Conservation (phyloP, 2,888 invertebrate genomes). For the Hirtodrosophila cameraria region DNA sequence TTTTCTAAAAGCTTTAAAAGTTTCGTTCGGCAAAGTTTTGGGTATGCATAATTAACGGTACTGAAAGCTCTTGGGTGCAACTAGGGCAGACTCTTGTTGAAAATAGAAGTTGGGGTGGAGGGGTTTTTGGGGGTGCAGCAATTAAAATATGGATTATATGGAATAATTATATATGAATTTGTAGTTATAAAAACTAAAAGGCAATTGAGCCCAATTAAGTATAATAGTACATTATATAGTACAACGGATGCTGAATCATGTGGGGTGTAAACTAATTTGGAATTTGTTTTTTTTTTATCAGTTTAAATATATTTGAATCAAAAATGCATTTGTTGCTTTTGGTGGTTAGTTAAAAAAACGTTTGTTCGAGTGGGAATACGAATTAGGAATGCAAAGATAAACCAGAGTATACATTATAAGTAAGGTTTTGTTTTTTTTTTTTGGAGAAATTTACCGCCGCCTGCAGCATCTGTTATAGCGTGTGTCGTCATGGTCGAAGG, state of each 20-base stretch:
- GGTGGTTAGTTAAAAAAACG: constrained; percentile 45
- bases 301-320: too few species aligned
- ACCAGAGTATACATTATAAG: constrained; percentile 33
- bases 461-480: constrained; percentile 83
- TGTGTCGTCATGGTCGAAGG: constrained; percentile 46
- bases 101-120: constrained; percentile 1
- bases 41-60: constrained; percentile 49
- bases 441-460: constrained; percentile 79
- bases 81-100: constrained; percentile 15
- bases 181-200: constrained; percentile 33
- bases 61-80: constrained; percentile 49
- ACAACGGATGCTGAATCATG: constrained; percentile 42
- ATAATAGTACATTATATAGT: constrained; percentile 16
- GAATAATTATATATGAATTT: constrained; percentile 33
- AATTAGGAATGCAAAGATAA: constrained; percentile 44
- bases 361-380: constrained; percentile 21
- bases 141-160: constrained; percentile 30
- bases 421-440: constrained; percentile 9
- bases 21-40: constrained; percentile 28
- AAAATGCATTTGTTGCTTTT: constrained; percentile 42
- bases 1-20: constrained; percentile 31
- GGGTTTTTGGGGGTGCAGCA: constrained; percentile 25
- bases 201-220: constrained; percentile 39
- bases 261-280: constrained; percentile 52
- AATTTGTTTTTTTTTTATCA: constrained; percentile 36